Evolutionary conservation across 2,113 vertebrate species (phyloP).

Genomic region (Diadophis punctatus): DNA sequence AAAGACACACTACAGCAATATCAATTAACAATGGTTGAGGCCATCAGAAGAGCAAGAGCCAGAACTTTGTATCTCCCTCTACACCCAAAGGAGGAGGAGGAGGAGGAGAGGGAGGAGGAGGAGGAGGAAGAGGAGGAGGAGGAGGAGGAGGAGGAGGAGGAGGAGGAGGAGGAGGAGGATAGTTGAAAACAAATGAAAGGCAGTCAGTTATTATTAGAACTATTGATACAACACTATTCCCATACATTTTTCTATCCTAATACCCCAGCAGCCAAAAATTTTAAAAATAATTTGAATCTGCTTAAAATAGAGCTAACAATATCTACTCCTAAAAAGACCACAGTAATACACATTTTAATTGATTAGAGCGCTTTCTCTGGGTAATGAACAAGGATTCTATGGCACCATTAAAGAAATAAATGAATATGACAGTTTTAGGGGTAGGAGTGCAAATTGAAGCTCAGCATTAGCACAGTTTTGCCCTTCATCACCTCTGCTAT

Average conservation of each 20-base stretch:
- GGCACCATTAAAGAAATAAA: constrained; percentile 62
- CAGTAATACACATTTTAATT: constrained; percentile 10
- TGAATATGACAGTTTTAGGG: constrained; percentile 40
- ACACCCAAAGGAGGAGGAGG: neutral
- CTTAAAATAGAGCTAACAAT: neutral
- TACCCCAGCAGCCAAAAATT: neutral
- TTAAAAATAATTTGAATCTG: neutral
- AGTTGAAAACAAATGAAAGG: neutral
- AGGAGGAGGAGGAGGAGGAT: too few species aligned
- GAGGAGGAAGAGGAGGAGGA: too few species aligned
- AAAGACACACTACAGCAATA: neutral
- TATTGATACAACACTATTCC: neutral
- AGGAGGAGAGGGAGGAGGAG: neutral
- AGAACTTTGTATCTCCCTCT: neutral
- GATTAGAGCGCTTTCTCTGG: constrained; percentile 28
- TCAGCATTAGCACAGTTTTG: neutral
- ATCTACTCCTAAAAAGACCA: neutral
- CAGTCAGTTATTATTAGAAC: neutral
- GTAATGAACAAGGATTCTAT: constrained; percentile 58
- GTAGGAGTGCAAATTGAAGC: constrained; percentile 28
- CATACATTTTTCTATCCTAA: neutral
- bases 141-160: too few species aligned
- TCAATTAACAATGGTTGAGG: neutral
- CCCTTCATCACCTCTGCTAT: constrained; percentile 19
- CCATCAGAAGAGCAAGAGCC: neutral